These are phyloP conservation scores for Hipposideros armiger DNA, from an alignment of 2,113 vertebrate genomes.

Conservation along the genomic window DNA sequence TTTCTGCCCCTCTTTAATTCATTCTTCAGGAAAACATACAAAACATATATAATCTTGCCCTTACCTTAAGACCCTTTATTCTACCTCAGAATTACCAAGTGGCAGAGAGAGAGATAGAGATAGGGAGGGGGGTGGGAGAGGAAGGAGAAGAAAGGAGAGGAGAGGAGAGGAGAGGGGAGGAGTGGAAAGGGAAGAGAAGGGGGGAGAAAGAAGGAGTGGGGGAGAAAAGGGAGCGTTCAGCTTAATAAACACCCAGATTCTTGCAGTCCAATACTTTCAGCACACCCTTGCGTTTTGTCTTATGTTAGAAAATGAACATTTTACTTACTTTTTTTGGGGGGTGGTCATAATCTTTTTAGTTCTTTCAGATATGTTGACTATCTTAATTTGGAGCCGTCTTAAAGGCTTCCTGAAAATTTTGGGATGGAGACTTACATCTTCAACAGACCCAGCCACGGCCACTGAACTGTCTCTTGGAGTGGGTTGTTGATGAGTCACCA, in stretches of 20 bases:
- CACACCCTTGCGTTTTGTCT: background rate
- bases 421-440: background rate
- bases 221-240: background rate
- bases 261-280: background rate
- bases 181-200: accelerated
- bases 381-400: background rate
- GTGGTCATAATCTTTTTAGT: background rate
- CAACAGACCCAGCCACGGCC: background rate
- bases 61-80: background rate
- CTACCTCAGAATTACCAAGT: background rate
- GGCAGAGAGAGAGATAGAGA: background rate
- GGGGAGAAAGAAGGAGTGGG: background rate
- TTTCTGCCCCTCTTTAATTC: background rate
- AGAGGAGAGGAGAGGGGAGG: accelerated
- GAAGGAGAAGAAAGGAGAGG: background rate
- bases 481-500: background rate
- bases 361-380: background rate
- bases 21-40: background rate
- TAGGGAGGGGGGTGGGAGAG: background rate
- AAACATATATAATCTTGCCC: background rate
- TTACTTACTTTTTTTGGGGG: background rate
- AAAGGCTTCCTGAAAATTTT: background rate
- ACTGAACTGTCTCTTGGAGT: background rate
- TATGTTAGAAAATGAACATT: background rate
- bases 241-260: background rate